Base-by-base conservation (phyloP, 2,797 vertebrate genomes). In the Sebastes nivosus region DNA sequence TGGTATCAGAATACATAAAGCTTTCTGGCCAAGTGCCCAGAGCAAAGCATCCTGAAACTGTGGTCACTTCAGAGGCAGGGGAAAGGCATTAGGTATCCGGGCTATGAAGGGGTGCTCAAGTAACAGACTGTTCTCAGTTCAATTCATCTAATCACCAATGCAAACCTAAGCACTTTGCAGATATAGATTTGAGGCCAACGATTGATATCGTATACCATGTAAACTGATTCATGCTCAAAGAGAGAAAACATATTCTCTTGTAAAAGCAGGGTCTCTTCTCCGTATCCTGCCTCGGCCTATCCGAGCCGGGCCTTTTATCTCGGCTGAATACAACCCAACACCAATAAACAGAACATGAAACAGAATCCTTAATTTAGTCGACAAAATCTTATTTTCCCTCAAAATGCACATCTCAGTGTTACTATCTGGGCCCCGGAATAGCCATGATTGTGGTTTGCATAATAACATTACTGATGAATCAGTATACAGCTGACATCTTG, bases 141-240 rank as follows among this genome's bases (percentile, higher is more conserved):
- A 92, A 93, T 95, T 94, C 92, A 93, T 94, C 93, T 91, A 92
- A 94, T 93, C 94, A 92, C 94, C 93, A 91, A 91, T 93, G 94
- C 93, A 93, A 94, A 93, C 92, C 93, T 93, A 93, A 95, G 94
- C 95, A 94, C 94, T 95, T 94, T 94, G 91, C 88, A 89, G 91
- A 91, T 94, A 95, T 94, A 72, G 94, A 95, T 95, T 94, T 93
- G 92, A 94, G 93, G 89, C 90, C 87, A 93, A 85, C 87, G 91
- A 93, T 91, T 94, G 92, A 95, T 93, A 95, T 89, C 70, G 88
- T 91, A 93, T 90, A 87, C 87, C 90, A 68, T 85, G 92, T 93
- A 93, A 94, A 94, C 86, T 88, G 93, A 94, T 90, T 93, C 92
- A 87, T 93, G 91, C 95, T 91, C 94, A 93, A 84, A 92, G 84